Percentiles rank a stretch among this genome's conserved stretches.
Evolutionary conservation across 2,888 invertebrate genomes (phyloP).

Genomic region (Lepidochrysops patricia): DNA sequence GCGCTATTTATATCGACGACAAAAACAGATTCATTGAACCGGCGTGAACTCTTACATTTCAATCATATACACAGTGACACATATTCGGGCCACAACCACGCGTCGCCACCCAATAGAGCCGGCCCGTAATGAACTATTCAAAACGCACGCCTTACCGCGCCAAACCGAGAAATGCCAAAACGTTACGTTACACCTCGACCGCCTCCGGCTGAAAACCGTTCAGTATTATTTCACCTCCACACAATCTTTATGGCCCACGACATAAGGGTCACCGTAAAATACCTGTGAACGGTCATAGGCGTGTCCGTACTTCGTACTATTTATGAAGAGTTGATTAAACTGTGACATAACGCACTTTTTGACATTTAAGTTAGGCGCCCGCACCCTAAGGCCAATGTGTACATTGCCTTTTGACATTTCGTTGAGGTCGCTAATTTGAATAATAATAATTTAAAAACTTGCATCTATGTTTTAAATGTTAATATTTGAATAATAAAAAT

Average conservation of each 20-base stretch:
- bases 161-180: background rate
- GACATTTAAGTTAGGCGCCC: background rate
- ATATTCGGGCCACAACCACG: too few species aligned
- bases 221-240: too few species aligned
- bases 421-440: background rate
- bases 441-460: background rate
- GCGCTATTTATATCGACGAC: slow-evolving; percentile 18
- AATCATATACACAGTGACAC: slow-evolving; percentile 19
- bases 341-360: slow-evolving; percentile 1
- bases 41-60: slow-evolving; percentile 23
- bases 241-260: too few species aligned
- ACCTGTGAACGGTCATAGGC: too few species aligned
- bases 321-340: background rate
- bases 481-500: background rate
- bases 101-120: background rate
- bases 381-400: background rate
- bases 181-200: background rate
- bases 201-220: background rate
- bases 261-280: too few species aligned
- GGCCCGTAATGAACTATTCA: slow-evolving; percentile 6
- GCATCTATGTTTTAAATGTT: background rate
- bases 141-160: slow-evolving; percentile 6
- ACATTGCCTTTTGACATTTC: background rate
- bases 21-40: slow-evolving; percentile 25
- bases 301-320: background rate